Evolutionary conservation across 2,888 invertebrate genomes (phyloP).

Genomic region (Cactoblastis cactorum): DNA sequence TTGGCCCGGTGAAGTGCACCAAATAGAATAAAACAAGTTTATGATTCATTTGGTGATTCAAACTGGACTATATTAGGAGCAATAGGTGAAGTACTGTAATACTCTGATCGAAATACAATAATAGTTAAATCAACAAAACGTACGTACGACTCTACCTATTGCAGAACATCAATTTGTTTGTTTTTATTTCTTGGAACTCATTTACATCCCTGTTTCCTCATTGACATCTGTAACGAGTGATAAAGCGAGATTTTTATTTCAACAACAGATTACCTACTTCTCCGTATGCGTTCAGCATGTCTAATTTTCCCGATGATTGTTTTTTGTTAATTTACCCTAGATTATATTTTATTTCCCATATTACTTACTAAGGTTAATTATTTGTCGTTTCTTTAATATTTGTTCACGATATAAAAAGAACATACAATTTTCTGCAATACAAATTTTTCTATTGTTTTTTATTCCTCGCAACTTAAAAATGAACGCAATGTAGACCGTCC

Average conservation of each 20-base stretch:
- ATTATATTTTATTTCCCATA: no score
- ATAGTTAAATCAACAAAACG: neutral
- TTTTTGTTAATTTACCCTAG: no score
- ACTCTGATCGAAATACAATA: neutral
- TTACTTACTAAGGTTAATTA: no score
- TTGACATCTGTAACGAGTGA: constrained; percentile 1
- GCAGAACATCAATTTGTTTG: no score
- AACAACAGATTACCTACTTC: neutral
- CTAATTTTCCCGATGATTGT: no score
- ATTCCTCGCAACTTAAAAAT: constrained; percentile 36
- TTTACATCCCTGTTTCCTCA: constrained; percentile 14
- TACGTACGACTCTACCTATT: no score
- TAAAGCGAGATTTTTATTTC: neutral
- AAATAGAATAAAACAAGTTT: constrained; percentile 35
- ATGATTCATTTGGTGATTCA: constrained; percentile 42
- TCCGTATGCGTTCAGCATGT: no score
- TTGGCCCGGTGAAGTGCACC: constrained; percentile 32
- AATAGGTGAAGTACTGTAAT: neutral
- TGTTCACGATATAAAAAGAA: neutral
- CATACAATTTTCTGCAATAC: constrained; percentile 42
- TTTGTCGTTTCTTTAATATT: no score
- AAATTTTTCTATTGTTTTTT: no score
- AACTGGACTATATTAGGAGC: neutral
- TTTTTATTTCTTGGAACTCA: neutral
- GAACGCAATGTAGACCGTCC: constrained; percentile 31